A percentile compares a stretch with the other conserved stretches of the same genome.
Conservation (phyloP, 2,113 vertebrate genomes). For the Pygoscelis adeliae region DNA sequence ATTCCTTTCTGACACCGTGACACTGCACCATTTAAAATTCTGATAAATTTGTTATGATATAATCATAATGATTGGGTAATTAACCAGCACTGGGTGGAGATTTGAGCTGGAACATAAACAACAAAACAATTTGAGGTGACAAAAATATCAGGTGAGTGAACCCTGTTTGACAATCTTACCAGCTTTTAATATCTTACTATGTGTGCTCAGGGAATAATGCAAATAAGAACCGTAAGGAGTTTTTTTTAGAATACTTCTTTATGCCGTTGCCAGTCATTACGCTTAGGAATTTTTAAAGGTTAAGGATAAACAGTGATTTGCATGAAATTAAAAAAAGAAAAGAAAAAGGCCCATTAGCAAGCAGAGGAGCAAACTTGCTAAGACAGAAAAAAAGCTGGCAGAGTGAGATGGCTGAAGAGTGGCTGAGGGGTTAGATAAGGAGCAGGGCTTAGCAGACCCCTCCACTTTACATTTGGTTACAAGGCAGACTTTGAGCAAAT, state of each 20-base stretch:
- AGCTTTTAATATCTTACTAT: conserved; percentile 59
- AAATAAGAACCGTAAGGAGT: conserved; percentile 22
- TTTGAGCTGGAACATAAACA: conserved; percentile 48
- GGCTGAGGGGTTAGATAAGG: not conserved
- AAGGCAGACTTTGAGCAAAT: not conserved
- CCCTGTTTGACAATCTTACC: conserved; percentile 36
- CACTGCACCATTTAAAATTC: conserved; percentile 55
- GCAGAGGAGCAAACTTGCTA: not conserved
- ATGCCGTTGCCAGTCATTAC: conserved; percentile 8
- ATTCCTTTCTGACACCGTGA: conserved; percentile 48
- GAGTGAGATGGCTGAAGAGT: not conserved
- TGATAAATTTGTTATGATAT: conserved; percentile 66
- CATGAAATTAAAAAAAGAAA: not conserved
- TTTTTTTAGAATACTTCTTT: conserved; percentile 9
- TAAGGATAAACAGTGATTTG: conserved; percentile 25
- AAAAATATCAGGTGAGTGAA: conserved; percentile 51
- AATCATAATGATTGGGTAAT: conserved; percentile 59
- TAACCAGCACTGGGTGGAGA: conserved; percentile 55
- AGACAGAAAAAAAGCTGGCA: not conserved
- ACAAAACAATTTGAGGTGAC: conserved; percentile 60
- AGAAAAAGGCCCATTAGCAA: not conserved
- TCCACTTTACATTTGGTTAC: not conserved
- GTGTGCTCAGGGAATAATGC: conserved; percentile 35
- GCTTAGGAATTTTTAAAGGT: conserved; percentile 44
- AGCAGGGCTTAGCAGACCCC: not conserved